Base-by-base conservation (phyloP, 2,888 invertebrate species). In the Phalera bucephala region DNA sequence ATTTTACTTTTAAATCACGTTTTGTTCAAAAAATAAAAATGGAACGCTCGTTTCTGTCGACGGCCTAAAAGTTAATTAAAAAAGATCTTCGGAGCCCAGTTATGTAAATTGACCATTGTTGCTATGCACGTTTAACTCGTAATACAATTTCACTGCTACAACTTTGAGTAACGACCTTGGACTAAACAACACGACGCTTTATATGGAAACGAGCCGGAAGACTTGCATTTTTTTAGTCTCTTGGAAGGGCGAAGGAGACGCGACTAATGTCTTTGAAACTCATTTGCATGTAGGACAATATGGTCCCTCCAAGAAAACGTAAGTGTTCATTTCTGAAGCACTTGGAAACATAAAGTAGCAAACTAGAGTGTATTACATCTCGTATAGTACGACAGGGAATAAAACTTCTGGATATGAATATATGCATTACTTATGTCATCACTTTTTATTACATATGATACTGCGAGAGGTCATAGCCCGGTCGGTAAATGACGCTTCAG, bases 71-170 rank as follows among this genome's bases (percentile, higher is more conserved):
- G 64, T 73, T 74, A 78, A 80, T 80, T 77, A 79, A 70, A 65
- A 59, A 66, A 58, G 65, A 60, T 59, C 51, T 55, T 59, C 54
- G 49, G 55, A 59, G 64, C 65, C 67, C 67, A 68, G 69, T 77
- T 77, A 80, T 80, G 80, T 68, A 79, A 81, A 80, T 74, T 54
- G 63, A 46, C 51, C 68, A 72, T 72, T 83, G 84, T 84, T 82
- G 77, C 83, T 67, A 81, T 67, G 81, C 75, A 62, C 64, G 59
- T 51, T 59, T 37, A 47, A 58, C 49, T 57, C 57, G 58, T 65
- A 60, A 64, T 53, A 64, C 35, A 62, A 68, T 70, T 68, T 70
- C 64, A 64, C 63, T 66, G 52, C 49, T 50, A 63, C 63, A 60
- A 64, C 68, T 64, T 61, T 45, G 49, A 43, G 45, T 49, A 55